Base-by-base conservation (phyloP, 2,888 invertebrate species). In the Glaucopsyche alexis region DNA sequence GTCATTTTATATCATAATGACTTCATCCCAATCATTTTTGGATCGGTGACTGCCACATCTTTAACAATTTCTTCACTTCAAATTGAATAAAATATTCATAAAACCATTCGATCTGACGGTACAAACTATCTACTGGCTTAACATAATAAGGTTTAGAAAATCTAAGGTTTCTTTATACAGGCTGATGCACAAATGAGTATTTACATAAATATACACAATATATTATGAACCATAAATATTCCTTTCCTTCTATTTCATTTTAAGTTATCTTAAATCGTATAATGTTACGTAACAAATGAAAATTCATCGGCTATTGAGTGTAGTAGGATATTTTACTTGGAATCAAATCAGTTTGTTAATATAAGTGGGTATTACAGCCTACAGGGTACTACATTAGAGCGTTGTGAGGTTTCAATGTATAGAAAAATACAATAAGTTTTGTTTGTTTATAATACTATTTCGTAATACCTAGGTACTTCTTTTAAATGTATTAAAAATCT, bases 11-110 rank as follows among this genome's bases (percentile, higher is more conserved):
- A 11, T 47, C 47, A n/a, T 29, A 69, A 69, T 69, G 29, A 47
- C 69, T 69, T 69, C 69, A 69, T 69, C 29, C 29, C 16, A 47
- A 47, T 49, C 49, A 47, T 14, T 49, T 49, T 19, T 47, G 45
- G 67, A 19, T 19, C 29, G 19, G 13, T 47, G 2, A 49, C 67
- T 42, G 19, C 3, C 29, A 29, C 47, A 64, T 72, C 45, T 47
- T 66, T 52, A 66, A 72, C 72, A 71, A 66, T 52, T 67, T 66
- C 72, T 72, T 42, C 50, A 52, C 66, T 65, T 52, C 14, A 42
- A 72, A 72, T 72, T 65, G 72, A 72, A 72, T 72, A 72, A 66
- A 66, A 66, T 66, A 77, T 76, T 78, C 77, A 80, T 80, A 80
- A 75, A 69, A 75, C 67, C 71, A 50, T 64, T 73, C 72, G 79